Percentiles rank a stretch among this genome's conserved stretches.
These are phyloP conservation scores for Cyrtonyx montezumae DNA, from an alignment of 2,113 vertebrate genomes.

Conservation along the genomic window DNA sequence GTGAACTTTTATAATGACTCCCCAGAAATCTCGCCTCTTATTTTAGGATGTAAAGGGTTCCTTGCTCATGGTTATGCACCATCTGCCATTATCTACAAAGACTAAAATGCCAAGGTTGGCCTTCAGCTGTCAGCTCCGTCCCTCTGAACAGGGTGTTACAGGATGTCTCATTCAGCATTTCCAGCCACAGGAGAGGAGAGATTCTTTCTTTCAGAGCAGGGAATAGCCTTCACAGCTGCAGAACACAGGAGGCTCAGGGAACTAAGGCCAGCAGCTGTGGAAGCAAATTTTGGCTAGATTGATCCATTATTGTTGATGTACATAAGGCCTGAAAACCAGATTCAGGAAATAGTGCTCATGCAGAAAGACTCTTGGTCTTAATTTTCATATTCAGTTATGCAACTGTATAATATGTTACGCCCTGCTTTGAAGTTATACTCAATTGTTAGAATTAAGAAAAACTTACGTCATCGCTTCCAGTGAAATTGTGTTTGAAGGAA, in stretches of 20 bases:
- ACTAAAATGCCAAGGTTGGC: slow-evolving; percentile 27
- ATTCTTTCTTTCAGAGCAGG: neutral
- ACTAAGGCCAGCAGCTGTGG: slow-evolving; percentile 61
- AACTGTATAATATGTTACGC: neutral
- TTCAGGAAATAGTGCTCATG: neutral
- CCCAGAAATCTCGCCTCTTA: neutral
- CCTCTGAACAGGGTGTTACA: slow-evolving; percentile 36
- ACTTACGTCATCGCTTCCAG: neutral
- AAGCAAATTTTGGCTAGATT: slow-evolving; percentile 58
- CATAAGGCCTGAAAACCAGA: slow-evolving; percentile 9
- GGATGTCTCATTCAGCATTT: slow-evolving; percentile 58
- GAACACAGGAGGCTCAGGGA: slow-evolving; percentile 50
- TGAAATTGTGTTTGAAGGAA: neutral
- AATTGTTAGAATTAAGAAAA: neutral
- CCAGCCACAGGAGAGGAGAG: slow-evolving; percentile 38
- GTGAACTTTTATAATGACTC: neutral
- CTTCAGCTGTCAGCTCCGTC: slow-evolving; percentile 26
- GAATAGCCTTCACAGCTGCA: slow-evolving; percentile 68
- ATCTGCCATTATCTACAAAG: neutral
- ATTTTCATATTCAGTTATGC: neutral
- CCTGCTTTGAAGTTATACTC: neutral
- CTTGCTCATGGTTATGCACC: neutral
- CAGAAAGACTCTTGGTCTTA: neutral
- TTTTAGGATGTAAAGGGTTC: neutral
- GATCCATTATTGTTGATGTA: slow-evolving; percentile 33